Evolutionary conservation across 1,140 invertebrate genomes (phyloP), one percentile per base, ranked within the genome.

Genomic region (Calephelis virginiensis): DNA sequence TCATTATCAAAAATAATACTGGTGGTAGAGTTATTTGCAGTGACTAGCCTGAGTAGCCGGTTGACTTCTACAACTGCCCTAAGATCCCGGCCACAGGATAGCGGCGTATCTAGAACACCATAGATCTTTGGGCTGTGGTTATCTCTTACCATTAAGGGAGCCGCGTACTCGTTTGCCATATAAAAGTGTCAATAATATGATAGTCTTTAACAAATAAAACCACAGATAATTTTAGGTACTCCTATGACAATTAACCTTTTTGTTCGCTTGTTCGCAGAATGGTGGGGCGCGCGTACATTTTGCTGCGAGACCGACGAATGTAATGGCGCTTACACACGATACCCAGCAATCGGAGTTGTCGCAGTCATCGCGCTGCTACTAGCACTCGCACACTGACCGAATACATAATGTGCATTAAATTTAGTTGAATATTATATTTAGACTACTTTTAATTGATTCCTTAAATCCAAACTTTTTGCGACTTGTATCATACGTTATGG

Each of bases 291-390:
- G 13, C 92, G 92, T 60, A 94, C 93, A 8, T 94, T 93, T 78
- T 94, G 94, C 86, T 94, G 94, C 75, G 90, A 92, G 61, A 89
- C 93, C 49, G 93, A 94, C 61, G 93, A 92, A 43, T 94, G 94
- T 85, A 94, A 94, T 81, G 79, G 84, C 28, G 79, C 80, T 11
- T 87, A 73, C 73, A 65, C 70, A 68, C 68, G 61, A 46, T 70
- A 64, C n/a, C 72, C 83, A 0, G 63, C 73, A 6, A 59, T 69
- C 11, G 64, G 69, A n/a, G 46, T 81, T 17, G 70, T 81, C 14
- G 46, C 76, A 13, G 69, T 76, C 70, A 13, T 85, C 13, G 66
- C n/a, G 64, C 50, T 38, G 70, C 73, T 17, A 47, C 60, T 68
- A 9, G 69, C 48, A 2, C 17, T 75, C 46, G 76, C 74, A 59